phyloP scores from a whole-genome alignment of 2,797 vertebrate genomes.

The Parotocinclus haroldoi region DNA sequence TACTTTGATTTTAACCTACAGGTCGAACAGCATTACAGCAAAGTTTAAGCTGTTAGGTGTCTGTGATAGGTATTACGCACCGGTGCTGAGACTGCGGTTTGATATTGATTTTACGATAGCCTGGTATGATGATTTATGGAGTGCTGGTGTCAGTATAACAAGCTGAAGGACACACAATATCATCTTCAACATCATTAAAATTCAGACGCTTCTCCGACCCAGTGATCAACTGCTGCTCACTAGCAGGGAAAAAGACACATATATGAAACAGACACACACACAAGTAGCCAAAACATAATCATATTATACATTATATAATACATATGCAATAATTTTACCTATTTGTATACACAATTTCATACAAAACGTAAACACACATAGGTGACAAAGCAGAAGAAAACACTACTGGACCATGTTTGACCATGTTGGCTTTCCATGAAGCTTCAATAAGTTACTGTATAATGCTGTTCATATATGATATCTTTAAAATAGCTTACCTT shows the following conservation, averaged over 20 bases:
- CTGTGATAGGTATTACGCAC: constrained; percentile 97
- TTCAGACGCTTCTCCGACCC: constrained; percentile 78
- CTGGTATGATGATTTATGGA: constrained; percentile 99
- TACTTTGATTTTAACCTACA: constrained; percentile 91
- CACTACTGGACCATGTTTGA: not conserved
- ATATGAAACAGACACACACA: constrained; percentile 43
- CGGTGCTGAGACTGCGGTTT: constrained; percentile 98
- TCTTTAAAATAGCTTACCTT: constrained; percentile 12
- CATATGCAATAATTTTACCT: no score
- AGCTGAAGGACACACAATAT: constrained; percentile 99
- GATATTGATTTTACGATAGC: constrained; percentile 99
- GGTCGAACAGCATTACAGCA: constrained; percentile 89
- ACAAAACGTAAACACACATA: not conserved
- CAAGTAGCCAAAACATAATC: not conserved
- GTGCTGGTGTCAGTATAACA: constrained; percentile 99
- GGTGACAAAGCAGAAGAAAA: not conserved
- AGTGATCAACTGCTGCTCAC: constrained; percentile 92
- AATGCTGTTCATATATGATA: not conserved
- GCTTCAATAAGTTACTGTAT: no score
- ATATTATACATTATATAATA: not conserved
- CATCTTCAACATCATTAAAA: constrained; percentile 99
- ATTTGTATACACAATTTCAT: not conserved
- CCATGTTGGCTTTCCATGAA: not conserved
- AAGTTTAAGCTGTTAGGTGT: constrained; percentile 96
- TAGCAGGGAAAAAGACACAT: constrained; percentile 70